Conservation (phyloP, 2,113 vertebrate species). For the Anoplopoma fimbria region DNA sequence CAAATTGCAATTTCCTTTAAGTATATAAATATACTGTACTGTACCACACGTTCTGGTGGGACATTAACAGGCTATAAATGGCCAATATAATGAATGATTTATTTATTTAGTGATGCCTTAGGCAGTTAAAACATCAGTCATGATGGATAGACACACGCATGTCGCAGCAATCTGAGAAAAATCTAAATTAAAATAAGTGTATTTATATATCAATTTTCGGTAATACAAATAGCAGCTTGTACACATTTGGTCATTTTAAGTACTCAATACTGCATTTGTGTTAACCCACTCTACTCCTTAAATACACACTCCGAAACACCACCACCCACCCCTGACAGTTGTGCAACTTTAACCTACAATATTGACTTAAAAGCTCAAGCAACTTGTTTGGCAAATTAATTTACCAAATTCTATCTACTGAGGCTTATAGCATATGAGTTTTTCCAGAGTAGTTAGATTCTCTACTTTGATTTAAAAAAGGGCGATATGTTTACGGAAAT, state of each 20-base stretch:
- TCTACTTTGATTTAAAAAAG: not conserved
- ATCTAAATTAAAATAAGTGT: not conserved
- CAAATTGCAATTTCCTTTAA: not conserved
- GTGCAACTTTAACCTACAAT: constrained; percentile 12
- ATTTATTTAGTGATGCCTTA: not conserved
- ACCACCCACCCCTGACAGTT: constrained; percentile 10
- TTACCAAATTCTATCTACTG: not conserved
- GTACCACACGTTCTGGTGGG: not conserved
- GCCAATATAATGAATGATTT: not conserved
- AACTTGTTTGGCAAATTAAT: not conserved
- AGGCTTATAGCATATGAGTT: not conserved
- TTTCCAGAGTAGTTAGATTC: not conserved
- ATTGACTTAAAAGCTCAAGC: not conserved
- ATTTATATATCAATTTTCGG: not conserved
- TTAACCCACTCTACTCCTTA: not conserved
- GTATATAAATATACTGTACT: not conserved
- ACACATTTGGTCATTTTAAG: not conserved
- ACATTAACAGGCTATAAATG: not conserved
- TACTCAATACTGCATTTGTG: constrained; percentile 12
- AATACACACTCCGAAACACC: constrained; percentile 33
- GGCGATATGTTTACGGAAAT: not conserved
- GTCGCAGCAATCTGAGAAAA: not conserved
- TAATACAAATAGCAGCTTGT: not conserved
- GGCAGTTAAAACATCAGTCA: not conserved
- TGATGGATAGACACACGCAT: not conserved